Conservation (phyloP, 2,113 vertebrate genomes). For the Taxidea taxus region DNA sequence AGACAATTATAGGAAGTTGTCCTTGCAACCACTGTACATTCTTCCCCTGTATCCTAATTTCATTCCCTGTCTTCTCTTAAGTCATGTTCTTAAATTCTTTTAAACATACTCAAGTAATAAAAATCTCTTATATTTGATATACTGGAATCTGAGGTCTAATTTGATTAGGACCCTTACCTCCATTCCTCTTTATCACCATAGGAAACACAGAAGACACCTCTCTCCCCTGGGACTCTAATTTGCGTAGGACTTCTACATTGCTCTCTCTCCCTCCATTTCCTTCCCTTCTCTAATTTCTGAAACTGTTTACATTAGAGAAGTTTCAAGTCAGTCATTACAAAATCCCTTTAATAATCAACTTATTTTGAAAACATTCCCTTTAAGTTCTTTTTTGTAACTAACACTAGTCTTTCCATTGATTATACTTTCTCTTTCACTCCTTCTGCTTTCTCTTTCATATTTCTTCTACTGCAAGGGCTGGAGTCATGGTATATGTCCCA, state of each 20-base stretch:
- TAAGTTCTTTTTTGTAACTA: neutral
- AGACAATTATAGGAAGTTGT: neutral
- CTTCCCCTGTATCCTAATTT: neutral
- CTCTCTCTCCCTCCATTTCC: neutral
- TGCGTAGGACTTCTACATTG: neutral
- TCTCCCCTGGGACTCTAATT: neutral
- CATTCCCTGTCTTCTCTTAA: neutral
- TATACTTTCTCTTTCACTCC: neutral
- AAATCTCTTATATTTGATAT: neutral
- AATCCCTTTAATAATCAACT: neutral
- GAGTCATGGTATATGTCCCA: fast-evolving
- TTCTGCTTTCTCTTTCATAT: neutral
- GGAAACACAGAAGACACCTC: neutral
- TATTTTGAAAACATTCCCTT: neutral
- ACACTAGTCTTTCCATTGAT: neutral
- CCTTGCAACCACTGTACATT: neutral
- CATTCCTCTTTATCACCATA: neutral
- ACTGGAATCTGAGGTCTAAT: neutral
- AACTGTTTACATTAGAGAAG: neutral
- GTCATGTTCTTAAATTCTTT: neutral
- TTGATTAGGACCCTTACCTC: neutral
- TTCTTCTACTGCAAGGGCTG: neutral
- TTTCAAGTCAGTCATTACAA: neutral
- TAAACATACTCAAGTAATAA: neutral
- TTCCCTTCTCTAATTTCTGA: neutral